A percentile compares a stretch with the other conserved stretches of the same genome.
These are phyloP conservation scores for Arnoldichthys spilopterus DNA, from an alignment of 2,797 vertebrate genomes.

Conservation along the genomic window DNA sequence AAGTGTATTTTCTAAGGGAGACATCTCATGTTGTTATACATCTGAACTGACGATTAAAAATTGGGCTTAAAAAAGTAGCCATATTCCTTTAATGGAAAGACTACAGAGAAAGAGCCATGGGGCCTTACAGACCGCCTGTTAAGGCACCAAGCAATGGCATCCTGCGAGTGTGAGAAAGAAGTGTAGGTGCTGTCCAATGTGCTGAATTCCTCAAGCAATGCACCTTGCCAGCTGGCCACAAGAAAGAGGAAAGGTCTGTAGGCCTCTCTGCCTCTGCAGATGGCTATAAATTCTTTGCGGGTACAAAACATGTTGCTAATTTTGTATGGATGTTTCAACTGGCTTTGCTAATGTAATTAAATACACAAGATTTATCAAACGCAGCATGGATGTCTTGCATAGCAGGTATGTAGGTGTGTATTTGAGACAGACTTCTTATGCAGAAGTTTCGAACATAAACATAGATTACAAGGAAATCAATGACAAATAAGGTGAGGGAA, in stretches of 20 bases:
- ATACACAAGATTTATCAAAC: not conserved
- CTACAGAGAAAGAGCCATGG: slow-evolving; percentile 59
- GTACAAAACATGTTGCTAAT: not conserved
- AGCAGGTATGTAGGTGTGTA: slow-evolving; percentile 4
- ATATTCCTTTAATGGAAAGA: slow-evolving; percentile 62
- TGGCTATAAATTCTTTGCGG: not conserved
- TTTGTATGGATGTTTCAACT: not conserved
- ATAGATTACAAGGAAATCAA: not conserved
- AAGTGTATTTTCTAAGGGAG: not conserved
- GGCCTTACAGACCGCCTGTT: slow-evolving; percentile 63
- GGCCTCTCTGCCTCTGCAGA: slow-evolving; percentile 55
- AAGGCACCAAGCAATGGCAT: slow-evolving; percentile 69
- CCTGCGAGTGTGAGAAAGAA: slow-evolving; percentile 70
- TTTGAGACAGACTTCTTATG: not conserved
- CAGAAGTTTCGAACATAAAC: not conserved
- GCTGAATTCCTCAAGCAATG: slow-evolving; percentile 82
- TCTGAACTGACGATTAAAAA: not conserved
- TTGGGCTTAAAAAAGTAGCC: not conserved
- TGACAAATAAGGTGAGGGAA: not conserved
- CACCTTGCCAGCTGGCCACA: slow-evolving; percentile 80
- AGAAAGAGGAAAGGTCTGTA: slow-evolving; percentile 66
- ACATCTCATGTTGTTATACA: not conserved
- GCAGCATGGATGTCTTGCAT: too few species aligned
- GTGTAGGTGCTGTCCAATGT: slow-evolving; percentile 86
- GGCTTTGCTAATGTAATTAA: not conserved